Conservation (phyloP, 1,140 invertebrate genomes). For the Temnothorax curvispinosus region DNA sequence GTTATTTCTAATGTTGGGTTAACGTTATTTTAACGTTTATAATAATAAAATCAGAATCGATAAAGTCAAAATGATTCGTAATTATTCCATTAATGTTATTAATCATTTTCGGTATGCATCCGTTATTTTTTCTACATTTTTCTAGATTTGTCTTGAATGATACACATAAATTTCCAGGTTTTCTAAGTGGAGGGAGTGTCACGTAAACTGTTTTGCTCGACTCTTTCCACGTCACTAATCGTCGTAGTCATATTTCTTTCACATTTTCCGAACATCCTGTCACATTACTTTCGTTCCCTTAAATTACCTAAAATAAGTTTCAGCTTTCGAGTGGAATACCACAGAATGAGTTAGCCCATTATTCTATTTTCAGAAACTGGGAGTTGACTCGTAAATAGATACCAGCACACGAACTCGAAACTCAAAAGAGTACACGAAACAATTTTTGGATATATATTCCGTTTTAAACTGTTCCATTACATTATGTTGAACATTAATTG, state of each 20-base stretch:
- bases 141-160: background rate
- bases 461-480: background rate
- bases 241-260: background rate
- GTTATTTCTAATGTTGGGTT: background rate
- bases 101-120: background rate
- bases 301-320: constrained; percentile 24
- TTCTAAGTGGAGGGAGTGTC: background rate
- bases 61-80: background rate
- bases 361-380: constrained; percentile 27
- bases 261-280: constrained; percentile 37
- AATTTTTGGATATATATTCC: background rate
- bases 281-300: constrained; percentile 21
- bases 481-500: background rate
- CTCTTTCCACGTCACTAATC: background rate
- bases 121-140: background rate
- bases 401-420: background rate
- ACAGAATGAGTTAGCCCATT: background rate
- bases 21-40: no score
- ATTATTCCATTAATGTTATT: background rate
- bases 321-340: background rate
- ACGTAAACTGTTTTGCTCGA: background rate
- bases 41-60: background rate
- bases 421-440: background rate
- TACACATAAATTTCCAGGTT: background rate
- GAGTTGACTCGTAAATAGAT: constrained; percentile 30